phyloP scores from a whole-genome alignment of 2,113 vertebrate species.

The Anthoscopus minutus region DNA sequence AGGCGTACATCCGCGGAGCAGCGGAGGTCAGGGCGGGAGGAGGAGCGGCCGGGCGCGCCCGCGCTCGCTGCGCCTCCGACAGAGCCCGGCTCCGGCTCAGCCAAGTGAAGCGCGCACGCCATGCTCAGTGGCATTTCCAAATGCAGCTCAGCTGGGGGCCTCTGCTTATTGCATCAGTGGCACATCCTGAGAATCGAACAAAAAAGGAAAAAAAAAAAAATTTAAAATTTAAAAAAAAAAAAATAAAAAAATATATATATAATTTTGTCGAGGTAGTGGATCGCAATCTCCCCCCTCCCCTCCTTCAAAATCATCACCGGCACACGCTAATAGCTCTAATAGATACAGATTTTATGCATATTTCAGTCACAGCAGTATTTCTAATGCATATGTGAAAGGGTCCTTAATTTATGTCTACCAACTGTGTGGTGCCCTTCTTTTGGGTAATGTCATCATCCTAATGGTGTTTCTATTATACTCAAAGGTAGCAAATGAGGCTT shows the following conservation, averaged over 20 bases:
- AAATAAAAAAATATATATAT: slow-evolving; percentile 73
- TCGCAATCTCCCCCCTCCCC: slow-evolving; percentile 71
- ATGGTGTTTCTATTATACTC: slow-evolving; percentile 97
- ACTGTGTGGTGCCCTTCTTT: slow-evolving; percentile 92
- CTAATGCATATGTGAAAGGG: slow-evolving; percentile 85
- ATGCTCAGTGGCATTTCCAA: slow-evolving; percentile 97
- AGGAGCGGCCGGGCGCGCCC: slow-evolving; percentile 65
- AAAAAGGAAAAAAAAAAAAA: no score
- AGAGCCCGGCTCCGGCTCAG: slow-evolving; percentile 74
- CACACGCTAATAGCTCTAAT: slow-evolving; percentile 81
- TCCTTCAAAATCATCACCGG: slow-evolving; percentile 69
- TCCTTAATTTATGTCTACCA: slow-evolving; percentile 90
- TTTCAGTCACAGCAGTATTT: slow-evolving; percentile 89
- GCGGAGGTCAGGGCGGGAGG: slow-evolving; percentile 72
- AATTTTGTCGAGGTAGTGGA: slow-evolving; percentile 80
- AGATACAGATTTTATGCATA: slow-evolving; percentile 83
- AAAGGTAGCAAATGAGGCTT: slow-evolving; percentile 97
- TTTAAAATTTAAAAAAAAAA: not conserved
- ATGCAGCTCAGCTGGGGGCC: slow-evolving; percentile 86
- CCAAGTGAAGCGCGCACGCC: slow-evolving; percentile 82
- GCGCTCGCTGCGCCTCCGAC: slow-evolving; percentile 75
- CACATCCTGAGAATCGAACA: slow-evolving; percentile 42
- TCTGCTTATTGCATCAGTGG: slow-evolving; percentile 79
- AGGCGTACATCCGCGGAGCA: slow-evolving; percentile 72
- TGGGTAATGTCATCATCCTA: slow-evolving; percentile 90